phyloP scores from a whole-genome alignment of 2,888 invertebrate species.

The Keiferia lycopersicella region DNA sequence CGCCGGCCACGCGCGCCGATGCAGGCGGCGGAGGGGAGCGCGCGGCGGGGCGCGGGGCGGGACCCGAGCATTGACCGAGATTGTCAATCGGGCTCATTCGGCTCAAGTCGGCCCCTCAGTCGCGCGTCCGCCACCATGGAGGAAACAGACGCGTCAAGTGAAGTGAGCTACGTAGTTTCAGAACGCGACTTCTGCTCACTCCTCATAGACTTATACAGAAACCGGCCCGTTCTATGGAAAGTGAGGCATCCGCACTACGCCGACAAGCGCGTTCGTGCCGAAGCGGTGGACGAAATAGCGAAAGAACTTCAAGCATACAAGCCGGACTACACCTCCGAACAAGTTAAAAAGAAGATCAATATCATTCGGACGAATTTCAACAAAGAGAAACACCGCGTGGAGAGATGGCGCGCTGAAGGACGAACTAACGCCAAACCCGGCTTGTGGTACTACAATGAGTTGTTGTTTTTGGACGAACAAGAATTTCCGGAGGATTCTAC shows the following conservation, averaged over 20 bases:
- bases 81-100: conserved; percentile 20
- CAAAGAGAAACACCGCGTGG: conserved; percentile 11
- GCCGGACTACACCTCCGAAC: neutral
- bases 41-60: conserved; percentile 14
- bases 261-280: neutral
- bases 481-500: neutral
- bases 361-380: conserved; percentile 21
- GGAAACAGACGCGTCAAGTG: neutral
- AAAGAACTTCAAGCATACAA: conserved; percentile 17
- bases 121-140: conserved; percentile 15
- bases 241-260: neutral
- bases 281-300: conserved; percentile 14
- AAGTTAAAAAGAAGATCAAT: conserved; percentile 22
- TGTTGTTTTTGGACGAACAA: conserved; percentile 20
- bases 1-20: neutral
- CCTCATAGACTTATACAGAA: conserved; percentile 20
- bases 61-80: conserved; percentile 24
- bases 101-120: conserved; percentile 19
- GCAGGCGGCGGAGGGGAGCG: conserved; percentile 5
- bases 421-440: neutral
- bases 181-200: conserved; percentile 13
- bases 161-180: neutral
- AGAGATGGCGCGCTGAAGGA: neutral
- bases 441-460: conserved; percentile 21
- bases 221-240: conserved; percentile 17